Evolutionary conservation across 2,797 vertebrate species (phyloP), one percentile per base, ranked within the genome.

Genomic region (Hypotaenidia philippensis): DNA sequence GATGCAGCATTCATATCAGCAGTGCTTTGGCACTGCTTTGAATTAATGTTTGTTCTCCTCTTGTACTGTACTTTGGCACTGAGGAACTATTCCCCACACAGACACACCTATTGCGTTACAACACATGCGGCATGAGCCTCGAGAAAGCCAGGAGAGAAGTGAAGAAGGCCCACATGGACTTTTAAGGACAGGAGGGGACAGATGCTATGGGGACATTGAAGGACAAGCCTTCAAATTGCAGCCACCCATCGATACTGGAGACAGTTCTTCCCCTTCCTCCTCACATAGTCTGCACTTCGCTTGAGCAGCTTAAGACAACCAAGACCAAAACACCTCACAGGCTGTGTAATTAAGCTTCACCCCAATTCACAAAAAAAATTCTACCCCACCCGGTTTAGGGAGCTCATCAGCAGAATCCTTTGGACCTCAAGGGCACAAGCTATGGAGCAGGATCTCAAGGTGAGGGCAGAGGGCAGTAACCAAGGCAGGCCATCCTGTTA

Each of bases 21-120:
- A 93, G 85, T 4, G 2, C 50, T 94, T 50, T 93, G 94, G 94
- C 96, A 93, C 59, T 6, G 25, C 85, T 87, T 32, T 44, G 77
- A 77, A 44, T 80, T 96, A 72, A 86, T 96, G 91, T 89, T 93
- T 95, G 93, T 77, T 96, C 96, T 95, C 68, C 78, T 92, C 89
- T 47, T 56, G 70, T 50, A 84, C 82, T 79, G 89, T 26, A 76
- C 49, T 94, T 83, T 66, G 87, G 93, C 91, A 79, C 63, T 45
- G 71, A 74, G 72, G 59, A 96, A 83, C 84, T 20, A 76, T 56
- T 94, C 92, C 76, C 85, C 75, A 47, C 66, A 94, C 55, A 90
- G 94, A 94, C 95, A 96, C 94, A 92, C 95, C 95, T 96, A 96
- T 4, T 34, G 59, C 5, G 0, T 94, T 94, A 92, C 84, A 90